These are phyloP conservation scores for Tetragnatha versicolor DNA, from an alignment of 1,140 invertebrate genomes.

Conservation along the genomic window DNA sequence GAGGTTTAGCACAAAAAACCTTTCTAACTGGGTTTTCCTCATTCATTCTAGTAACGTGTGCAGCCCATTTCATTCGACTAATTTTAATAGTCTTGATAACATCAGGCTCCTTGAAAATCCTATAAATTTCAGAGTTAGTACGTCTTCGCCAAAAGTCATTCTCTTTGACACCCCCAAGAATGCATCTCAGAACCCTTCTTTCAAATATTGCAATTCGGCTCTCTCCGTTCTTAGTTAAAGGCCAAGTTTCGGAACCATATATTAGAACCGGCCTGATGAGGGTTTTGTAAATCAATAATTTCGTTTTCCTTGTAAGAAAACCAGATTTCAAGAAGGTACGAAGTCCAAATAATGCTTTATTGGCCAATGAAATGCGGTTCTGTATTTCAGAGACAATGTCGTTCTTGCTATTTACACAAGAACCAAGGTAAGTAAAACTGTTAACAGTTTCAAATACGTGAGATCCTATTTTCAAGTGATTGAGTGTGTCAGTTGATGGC, in stretches of 20 bases:
- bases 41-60: too few relatives aligned
- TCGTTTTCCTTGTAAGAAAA: not conserved
- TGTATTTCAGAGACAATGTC: too few relatives aligned
- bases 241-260: not conserved
- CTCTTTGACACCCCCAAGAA: not conserved
- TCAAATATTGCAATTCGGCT: not conserved
- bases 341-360: conserved; percentile 13
- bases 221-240: not conserved
- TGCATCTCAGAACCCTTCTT: not conserved
- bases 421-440: not conserved
- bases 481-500: not conserved
- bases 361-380: not conserved
- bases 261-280: not conserved
- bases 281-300: not conserved
- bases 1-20: too few relatives aligned
- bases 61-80: too few relatives aligned
- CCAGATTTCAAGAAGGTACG: not conserved
- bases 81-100: too few relatives aligned
- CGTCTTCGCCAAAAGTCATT: not conserved
- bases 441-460: not conserved
- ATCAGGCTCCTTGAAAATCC: too few relatives aligned
- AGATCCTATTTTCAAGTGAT: not conserved
- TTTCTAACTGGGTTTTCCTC: too few relatives aligned
- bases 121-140: not conserved
- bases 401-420: not conserved